Percentiles rank a stretch among this genome's conserved stretches.
Conservation (phyloP, 2,797 vertebrate species). For the Ctenochaetus hawaiiensis region DNA sequence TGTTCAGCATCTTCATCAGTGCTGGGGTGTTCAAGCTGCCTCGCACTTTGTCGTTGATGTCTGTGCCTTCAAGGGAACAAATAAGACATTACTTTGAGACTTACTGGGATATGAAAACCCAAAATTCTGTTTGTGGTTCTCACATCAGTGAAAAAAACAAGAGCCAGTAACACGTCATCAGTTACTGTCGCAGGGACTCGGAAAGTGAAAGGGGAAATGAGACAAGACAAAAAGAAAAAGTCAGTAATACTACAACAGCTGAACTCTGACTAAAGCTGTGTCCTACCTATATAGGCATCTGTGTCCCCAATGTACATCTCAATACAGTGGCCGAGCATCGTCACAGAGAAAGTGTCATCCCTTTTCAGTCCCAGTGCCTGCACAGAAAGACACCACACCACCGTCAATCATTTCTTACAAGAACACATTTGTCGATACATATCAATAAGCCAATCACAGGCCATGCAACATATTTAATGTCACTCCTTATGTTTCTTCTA, state of each 20-base stretch:
- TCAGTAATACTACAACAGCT: background rate
- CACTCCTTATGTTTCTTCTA: background rate
- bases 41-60: constrained; percentile 96
- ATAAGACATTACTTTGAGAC: background rate
- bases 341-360: constrained; percentile 98
- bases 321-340: constrained; percentile 99
- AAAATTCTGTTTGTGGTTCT: background rate
- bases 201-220: background rate
- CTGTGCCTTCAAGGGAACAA: constrained; percentile 88
- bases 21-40: constrained; percentile 91
- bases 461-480: no score
- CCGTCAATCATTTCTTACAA: background rate
- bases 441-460: background rate
- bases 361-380: constrained; percentile 98
- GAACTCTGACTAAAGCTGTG: background rate
- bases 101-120: background rate
- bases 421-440: background rate
- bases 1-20: constrained; percentile 96
- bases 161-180: background rate
- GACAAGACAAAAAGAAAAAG: background rate
- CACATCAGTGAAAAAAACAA: background rate
- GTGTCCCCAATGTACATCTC: constrained; percentile 99
- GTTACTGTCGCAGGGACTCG: background rate
- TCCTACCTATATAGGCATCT: constrained; percentile 96
- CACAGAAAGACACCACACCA: constrained; percentile 9